Base-by-base conservation (phyloP, 2,888 invertebrate species). In the Bombylius discolor region DNA sequence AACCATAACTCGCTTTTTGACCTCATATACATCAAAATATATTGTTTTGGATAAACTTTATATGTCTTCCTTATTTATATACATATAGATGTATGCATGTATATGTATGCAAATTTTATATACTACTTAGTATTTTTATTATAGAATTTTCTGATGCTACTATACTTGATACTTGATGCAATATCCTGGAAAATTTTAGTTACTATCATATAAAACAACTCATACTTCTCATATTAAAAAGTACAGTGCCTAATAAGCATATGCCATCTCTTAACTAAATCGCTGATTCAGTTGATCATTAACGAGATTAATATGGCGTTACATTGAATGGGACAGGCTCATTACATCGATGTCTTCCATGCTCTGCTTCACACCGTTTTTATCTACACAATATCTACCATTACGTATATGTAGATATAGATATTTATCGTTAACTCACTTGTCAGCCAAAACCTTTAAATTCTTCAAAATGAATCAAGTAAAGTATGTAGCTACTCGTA, bases 271-370 rank as follows among this genome's bases (percentile, higher is more conserved):
- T 44, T 6, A 52, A 56, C 61, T 61, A 62, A 62, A 62, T 60
- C 67, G 72, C 73, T 72, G 72, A 72, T 73, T 72, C 72, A 72
- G 73, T 71, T 68, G 70, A 69, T 73, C 72, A 72, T 72, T 72
- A 72, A 73, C 68, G 68, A 73, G 72, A 72, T 72, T 73, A 71
- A 72, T 72, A 72, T 69, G 66, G 67, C 68, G 66, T 67, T 65
- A 67, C 70, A 65, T 65, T 64, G 67, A 63, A 66, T 64, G 62
- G 65, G 72, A 69, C 70, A 71, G 66, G 63, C 64, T 61, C 65
- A 65, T 47, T 51, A 49, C 7, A n/a, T 45, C 14, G 5, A 14
- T 45, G n/a, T 45, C 8, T 45, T 45, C 45, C 45, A 14, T 45
- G n/a, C 39, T 42, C 39, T 42, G 11, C 7, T 11, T 8, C 39